Percentiles rank a stretch among this genome's conserved stretches.
Evolutionary conservation across 2,888 invertebrate genomes (phyloP).

Genomic region (Dioctria linearis): DNA sequence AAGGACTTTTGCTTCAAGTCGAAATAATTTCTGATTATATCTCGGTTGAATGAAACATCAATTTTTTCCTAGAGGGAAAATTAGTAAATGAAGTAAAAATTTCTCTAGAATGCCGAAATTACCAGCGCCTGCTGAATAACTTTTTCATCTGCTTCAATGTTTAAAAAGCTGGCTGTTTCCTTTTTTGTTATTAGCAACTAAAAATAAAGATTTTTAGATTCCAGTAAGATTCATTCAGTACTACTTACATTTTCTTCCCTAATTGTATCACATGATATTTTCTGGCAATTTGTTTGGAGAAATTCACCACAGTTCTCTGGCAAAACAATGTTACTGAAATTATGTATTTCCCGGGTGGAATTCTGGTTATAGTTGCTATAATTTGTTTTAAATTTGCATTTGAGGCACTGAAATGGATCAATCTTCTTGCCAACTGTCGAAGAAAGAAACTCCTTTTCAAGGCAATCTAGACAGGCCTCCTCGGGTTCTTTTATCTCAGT

Average conservation of each 20-base stretch:
- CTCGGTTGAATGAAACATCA: conserved; percentile 66
- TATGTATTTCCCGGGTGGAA: neutral
- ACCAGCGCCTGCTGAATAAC: conserved; percentile 69
- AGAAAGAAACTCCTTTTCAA: conserved; percentile 69
- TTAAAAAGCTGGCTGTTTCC: conserved; percentile 65
- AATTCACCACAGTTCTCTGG: conserved; percentile 34
- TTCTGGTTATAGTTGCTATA: conserved; percentile 8
- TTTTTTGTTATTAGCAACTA: conserved; percentile 59
- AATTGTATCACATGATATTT: conserved; percentile 23
- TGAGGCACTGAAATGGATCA: conserved; percentile 66
- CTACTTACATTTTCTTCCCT: conserved; percentile 4
- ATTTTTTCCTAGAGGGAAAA: conserved; percentile 65
- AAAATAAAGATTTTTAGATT: conserved; percentile 22
- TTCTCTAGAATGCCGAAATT: conserved; percentile 45
- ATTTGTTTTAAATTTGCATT: conserved; percentile 62
- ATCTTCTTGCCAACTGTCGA: conserved; percentile 68
- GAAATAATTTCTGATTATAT: conserved; percentile 62
- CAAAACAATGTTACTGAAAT: conserved; percentile 5
- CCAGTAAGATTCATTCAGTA: neutral
- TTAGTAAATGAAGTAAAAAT: neutral
- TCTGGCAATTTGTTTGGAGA: conserved; percentile 56
- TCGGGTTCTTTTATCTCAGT: conserved; percentile 64
- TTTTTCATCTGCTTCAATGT: conserved; percentile 66
- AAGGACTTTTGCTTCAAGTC: conserved; percentile 53
- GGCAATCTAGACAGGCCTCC: conserved; percentile 68